A percentile compares a stretch with the other conserved stretches of the same genome.
Conservation (phyloP, 2,888 invertebrate species). For the Nemotelus nigrinus region DNA sequence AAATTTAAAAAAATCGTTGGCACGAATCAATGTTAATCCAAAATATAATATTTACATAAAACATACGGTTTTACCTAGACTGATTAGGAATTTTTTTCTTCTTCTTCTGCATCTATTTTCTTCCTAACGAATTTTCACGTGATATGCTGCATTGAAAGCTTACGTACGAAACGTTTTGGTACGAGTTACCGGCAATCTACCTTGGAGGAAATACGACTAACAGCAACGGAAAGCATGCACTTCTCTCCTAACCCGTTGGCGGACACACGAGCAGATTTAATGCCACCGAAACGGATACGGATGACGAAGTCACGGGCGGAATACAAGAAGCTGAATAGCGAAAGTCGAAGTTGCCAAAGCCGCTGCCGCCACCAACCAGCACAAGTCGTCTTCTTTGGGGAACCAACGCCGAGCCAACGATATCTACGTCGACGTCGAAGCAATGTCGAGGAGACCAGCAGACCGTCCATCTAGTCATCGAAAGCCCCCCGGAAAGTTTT, state of each 20-base stretch:
- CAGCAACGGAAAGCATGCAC: constrained; percentile 11
- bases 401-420: not conserved
- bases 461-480: not conserved
- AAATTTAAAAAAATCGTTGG: too few species aligned
- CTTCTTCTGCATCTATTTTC: too few species aligned
- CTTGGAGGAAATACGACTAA: too few species aligned
- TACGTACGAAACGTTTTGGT: too few species aligned
- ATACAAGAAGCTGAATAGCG: constrained; percentile 1
- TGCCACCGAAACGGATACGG: constrained; percentile 17
- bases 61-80: too few species aligned
- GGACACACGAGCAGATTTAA: constrained; percentile 17
- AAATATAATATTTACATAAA: too few species aligned
- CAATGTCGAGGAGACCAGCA: not conserved
- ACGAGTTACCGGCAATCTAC: too few species aligned
- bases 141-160: too few species aligned
- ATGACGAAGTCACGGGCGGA: constrained; percentile 12
- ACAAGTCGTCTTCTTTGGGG: constrained; percentile 15
- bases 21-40: too few species aligned
- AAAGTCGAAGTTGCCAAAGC: constrained; percentile 31
- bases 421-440: constrained; percentile 26
- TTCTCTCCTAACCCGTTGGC: constrained; percentile 34
- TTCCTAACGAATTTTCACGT: too few species aligned
- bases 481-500: constrained; percentile 38
- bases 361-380: not conserved
- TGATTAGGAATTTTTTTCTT: too few species aligned